Evolutionary conservation across 1,140 invertebrate genomes (phyloP), one percentile per base, ranked within the genome.

Genomic region (Agrilus planipennis): DNA sequence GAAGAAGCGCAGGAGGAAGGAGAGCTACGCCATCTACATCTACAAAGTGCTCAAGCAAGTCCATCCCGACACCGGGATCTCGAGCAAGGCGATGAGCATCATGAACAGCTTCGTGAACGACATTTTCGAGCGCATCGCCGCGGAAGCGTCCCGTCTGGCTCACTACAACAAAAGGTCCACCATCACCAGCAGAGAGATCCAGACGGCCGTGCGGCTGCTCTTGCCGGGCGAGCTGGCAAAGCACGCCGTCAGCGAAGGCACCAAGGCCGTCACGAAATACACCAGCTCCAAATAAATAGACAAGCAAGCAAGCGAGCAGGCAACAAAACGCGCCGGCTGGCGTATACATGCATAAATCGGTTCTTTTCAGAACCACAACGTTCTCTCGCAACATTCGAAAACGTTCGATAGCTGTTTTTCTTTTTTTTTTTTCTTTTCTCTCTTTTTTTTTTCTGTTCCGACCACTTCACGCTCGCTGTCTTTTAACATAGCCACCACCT

Each of bases 41-140:
- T 76, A 75, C 9, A 82, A 81, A 51, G 67, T 84, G 11, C 51
- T 85, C 52, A 77, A 79, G 49, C 75, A 79, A 54, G 77, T 81
- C 5, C 76, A 80, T 55, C 76, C 76, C 2, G 62, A 80, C 52
- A 79, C 74, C 41, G 76, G 78, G 21, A 74, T 83, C 25, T 79
- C 75, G 10, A 64, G 60, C 29, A 74, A 75, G 52, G 70, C 72
- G 0, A 75, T 73, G 71, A 70, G 63, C 18, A 73, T 75, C 51
- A 74, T 75, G 70, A 63, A 64, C 47, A 61, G 52, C 27, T 61
- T 53, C 41, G 56, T 61, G 12, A 72, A 71, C 50, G 76, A 81
- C 49, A 76, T 81, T 37, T 81, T 79, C 50, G 75, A 79, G 48
- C 64, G 76, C 18, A 81, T 81, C 51, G 77, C 78, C 18, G 70